Evolutionary conservation across 2,888 invertebrate genomes (phyloP).

Genomic region (Barypeithes pellucidus): DNA sequence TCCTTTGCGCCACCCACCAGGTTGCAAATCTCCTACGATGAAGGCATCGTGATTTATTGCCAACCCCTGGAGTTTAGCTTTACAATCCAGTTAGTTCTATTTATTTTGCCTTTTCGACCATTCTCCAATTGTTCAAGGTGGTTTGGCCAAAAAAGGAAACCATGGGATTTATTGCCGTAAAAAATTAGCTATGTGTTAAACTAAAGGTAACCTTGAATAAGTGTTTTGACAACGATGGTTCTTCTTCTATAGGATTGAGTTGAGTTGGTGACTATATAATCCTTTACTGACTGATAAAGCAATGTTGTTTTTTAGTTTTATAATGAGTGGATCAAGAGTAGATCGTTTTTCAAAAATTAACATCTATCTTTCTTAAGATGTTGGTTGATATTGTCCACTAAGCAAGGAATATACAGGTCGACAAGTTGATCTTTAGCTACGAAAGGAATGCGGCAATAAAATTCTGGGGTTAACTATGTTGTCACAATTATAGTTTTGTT

Average conservation of each 20-base stretch:
- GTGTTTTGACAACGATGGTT: conserved; percentile 52
- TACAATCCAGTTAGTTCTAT: conserved; percentile 59
- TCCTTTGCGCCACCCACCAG: conserved; percentile 61
- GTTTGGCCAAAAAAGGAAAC: conserved; percentile 58
- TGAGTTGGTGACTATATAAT: not conserved
- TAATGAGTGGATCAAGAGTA: no score
- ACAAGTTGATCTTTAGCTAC: no score
- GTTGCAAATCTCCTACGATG: conserved; percentile 60
- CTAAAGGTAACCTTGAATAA: conserved; percentile 44
- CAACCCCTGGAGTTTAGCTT: conserved; percentile 66
- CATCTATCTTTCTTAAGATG: no score
- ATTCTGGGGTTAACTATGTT: no score
- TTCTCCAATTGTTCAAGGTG: conserved; percentile 60
- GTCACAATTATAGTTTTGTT: no score
- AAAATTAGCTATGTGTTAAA: conserved; percentile 55
- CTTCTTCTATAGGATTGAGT: conserved; percentile 28
- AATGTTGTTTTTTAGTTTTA: no score
- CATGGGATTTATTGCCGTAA: conserved; percentile 46
- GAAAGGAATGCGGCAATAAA: no score
- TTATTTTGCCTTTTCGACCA: conserved; percentile 54
- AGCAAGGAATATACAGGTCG: no score
- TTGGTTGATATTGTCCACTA: no score
- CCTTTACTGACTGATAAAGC: no score
- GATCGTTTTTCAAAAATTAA: no score
- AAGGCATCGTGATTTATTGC: conserved; percentile 66